Evolutionary conservation across 1,140 invertebrate species (phyloP).

Genomic region (Euura saliciscinereae): DNA sequence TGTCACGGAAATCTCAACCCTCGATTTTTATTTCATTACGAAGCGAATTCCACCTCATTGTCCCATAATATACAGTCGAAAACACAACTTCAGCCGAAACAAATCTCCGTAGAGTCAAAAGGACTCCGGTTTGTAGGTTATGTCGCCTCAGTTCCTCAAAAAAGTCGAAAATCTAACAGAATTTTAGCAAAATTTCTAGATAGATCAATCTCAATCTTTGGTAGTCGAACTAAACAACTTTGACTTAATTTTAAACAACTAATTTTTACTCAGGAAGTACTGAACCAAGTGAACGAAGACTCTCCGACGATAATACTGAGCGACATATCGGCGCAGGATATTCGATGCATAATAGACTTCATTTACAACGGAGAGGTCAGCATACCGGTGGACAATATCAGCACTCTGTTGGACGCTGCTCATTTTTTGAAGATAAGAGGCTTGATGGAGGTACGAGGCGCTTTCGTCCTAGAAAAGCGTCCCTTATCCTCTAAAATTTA

Average conservation of each 20-base stretch:
- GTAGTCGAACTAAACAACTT: no score
- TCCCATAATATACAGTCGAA: no score
- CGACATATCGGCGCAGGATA: constrained; percentile 59
- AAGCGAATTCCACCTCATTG: no score
- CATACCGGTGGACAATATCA: constrained; percentile 57
- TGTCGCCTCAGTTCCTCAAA: no score
- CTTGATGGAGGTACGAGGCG: constrained; percentile 56
- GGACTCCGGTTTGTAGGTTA: no score
- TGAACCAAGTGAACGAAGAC: constrained; percentile 53
- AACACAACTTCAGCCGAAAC: no score
- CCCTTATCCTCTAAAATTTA: background rate
- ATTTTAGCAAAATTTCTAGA: no score
- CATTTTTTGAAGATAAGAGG: constrained; percentile 60
- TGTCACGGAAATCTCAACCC: no score
- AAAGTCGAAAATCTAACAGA: no score
- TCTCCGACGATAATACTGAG: constrained; percentile 62
- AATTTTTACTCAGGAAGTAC: constrained; percentile 45
- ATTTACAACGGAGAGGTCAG: constrained; percentile 66
- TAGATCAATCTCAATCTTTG: no score
- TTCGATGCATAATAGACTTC: constrained; percentile 63
- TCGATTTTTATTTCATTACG: no score
- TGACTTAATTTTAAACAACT: background rate
- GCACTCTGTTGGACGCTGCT: constrained; percentile 58
- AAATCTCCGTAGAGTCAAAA: no score
- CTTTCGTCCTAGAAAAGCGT: background rate